Evolutionary conservation across 2,888 invertebrate species (phyloP).

Genomic region (Lithophane socia): DNA sequence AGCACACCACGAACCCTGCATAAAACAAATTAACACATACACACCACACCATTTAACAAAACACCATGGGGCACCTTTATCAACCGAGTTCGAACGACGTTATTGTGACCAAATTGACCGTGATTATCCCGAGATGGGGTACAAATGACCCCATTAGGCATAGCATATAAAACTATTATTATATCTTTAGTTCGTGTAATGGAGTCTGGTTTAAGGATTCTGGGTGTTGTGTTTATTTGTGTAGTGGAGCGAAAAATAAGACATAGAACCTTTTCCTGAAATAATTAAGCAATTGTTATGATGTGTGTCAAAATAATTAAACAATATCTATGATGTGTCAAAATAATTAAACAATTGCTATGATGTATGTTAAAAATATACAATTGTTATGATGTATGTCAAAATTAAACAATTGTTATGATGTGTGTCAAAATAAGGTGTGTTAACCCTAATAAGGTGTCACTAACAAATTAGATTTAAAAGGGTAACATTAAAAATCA

Average conservation of each 20-base stretch:
- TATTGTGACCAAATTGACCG: slow-evolving; percentile 59
- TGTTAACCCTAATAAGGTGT: too few species aligned
- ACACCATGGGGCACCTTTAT: slow-evolving; percentile 27
- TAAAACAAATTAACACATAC: slow-evolving; percentile 12
- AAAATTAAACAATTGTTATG: too few species aligned
- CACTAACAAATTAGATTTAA: too few species aligned
- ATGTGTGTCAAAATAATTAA: too few species aligned
- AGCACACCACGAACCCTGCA: neutral
- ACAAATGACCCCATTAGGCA: slow-evolving; percentile 57
- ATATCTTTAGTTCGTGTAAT: slow-evolving; percentile 39
- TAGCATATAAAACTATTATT: slow-evolving; percentile 55
- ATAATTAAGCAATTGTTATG: neutral
- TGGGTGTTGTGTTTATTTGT: slow-evolving; percentile 3
- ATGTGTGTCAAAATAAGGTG: too few species aligned
- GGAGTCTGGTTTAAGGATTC: slow-evolving; percentile 1
- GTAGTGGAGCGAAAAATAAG: neutral
- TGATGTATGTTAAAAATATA: too few species aligned
- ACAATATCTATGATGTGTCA: too few species aligned
- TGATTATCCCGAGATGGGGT: slow-evolving; percentile 49
- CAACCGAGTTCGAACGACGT: slow-evolving; percentile 45
- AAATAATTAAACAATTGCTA: too few species aligned
- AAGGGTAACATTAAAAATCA: too few species aligned
- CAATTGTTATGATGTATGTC: too few species aligned
- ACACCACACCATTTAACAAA: slow-evolving; percentile 40
- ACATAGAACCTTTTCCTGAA: neutral